These are phyloP conservation scores for Struthidea cinerea DNA, from an alignment of 2,113 vertebrate genomes.

Conservation along the genomic window DNA sequence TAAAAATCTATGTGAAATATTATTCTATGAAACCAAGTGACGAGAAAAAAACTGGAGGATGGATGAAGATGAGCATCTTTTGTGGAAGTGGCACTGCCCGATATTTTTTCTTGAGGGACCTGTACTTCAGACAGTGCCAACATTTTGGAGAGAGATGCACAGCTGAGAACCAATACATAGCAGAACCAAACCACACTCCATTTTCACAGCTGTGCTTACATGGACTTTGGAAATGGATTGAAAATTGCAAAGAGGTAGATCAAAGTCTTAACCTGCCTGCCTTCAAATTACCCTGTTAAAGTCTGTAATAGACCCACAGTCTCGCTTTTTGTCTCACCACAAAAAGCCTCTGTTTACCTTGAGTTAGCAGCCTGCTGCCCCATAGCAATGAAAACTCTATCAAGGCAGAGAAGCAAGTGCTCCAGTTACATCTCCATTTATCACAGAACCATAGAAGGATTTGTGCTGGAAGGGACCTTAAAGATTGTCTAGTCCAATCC, in stretches of 20 bases:
- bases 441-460: background rate
- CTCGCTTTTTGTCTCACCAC: background rate
- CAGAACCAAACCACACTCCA: background rate
- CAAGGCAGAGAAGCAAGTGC: background rate
- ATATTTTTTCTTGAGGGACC: background rate
- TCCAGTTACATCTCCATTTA: background rate
- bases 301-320: background rate
- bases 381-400: background rate
- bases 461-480: background rate
- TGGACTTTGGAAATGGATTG: background rate
- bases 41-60: background rate
- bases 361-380: background rate
- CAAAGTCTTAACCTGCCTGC: background rate
- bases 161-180: background rate
- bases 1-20: background rate
- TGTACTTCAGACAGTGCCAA: background rate
- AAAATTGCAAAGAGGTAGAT: background rate
- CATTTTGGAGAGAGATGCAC: background rate
- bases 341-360: background rate
- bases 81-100: background rate
- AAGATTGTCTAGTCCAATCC: background rate
- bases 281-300: background rate
- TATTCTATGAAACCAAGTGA: background rate
- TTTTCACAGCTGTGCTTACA: background rate
- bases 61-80: background rate